Percentiles rank a stretch among this genome's conserved stretches.
These are phyloP conservation scores for Tenthredo amoena DNA, from an alignment of 2,888 invertebrate species.

Conservation along the genomic window DNA sequence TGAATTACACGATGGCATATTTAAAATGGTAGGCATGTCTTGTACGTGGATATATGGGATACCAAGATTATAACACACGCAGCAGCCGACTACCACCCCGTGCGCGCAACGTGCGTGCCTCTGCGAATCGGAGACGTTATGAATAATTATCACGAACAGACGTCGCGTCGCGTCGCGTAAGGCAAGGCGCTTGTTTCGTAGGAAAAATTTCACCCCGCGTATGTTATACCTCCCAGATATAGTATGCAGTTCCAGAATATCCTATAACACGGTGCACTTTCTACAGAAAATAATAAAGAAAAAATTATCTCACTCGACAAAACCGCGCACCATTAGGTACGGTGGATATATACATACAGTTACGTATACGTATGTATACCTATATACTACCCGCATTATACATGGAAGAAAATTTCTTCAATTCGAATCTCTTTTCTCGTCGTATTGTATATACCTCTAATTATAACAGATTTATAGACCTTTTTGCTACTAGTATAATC, in stretches of 20 bases:
- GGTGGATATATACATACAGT: background rate
- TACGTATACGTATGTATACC: background rate
- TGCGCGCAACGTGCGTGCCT: conserved; percentile 33
- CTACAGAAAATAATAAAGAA: background rate
- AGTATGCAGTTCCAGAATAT: background rate
- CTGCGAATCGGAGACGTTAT: conserved; percentile 50
- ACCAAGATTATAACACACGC: conserved; percentile 77
- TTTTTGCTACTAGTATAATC: conserved; percentile 10
- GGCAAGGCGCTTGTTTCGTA: background rate
- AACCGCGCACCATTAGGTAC: background rate
- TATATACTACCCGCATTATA: background rate
- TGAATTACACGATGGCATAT: conserved; percentile 78
- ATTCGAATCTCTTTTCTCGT: background rate
- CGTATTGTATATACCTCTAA: conserved; percentile 7
- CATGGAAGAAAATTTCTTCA: background rate
- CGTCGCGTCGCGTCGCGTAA: conserved; percentile 14
- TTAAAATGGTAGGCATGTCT: conserved; percentile 76
- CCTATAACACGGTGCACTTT: background rate
- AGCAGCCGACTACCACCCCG: conserved; percentile 65
- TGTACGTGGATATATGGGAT: conserved; percentile 77
- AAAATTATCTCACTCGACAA: background rate
- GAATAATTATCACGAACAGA: conserved; percentile 48
- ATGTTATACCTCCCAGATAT: background rate
- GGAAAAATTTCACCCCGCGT: background rate
- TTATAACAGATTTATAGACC: conserved; percentile 30